These are phyloP conservation scores for Semicossyphus pulcher DNA, from an alignment of 2,113 vertebrate species.

Conservation along the genomic window DNA sequence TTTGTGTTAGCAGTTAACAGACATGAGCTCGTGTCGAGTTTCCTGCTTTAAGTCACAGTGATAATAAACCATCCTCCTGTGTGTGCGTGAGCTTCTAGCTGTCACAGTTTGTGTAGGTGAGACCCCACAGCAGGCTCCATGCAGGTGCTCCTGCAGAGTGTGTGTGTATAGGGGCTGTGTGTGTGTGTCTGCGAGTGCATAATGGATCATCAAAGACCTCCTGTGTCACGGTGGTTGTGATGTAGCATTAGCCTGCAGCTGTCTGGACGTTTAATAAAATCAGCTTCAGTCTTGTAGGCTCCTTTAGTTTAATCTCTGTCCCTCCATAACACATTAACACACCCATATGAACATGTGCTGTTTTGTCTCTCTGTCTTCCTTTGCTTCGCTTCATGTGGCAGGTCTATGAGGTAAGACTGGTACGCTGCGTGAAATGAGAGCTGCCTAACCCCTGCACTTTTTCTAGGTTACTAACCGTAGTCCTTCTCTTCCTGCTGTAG, in stretches of 20 bases:
- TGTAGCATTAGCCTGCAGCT: constrained; percentile 47
- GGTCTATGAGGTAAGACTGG: constrained; percentile 98
- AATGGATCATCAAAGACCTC: constrained; percentile 38
- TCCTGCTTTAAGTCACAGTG: constrained; percentile 48
- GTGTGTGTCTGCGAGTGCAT: constrained; percentile 26
- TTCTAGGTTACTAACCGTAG: constrained; percentile 71
- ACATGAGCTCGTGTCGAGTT: constrained; percentile 22
- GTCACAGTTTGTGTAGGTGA: constrained; percentile 45
- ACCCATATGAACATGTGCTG: constrained; percentile 76
- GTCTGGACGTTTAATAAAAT: constrained; percentile 15
- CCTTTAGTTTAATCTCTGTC: constrained; percentile 19
- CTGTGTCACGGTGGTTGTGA: constrained; percentile 33
- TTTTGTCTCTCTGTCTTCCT: constrained; percentile 82
- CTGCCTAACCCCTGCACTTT: constrained; percentile 73
- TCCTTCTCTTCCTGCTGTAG: constrained; percentile 23
- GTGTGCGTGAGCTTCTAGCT: constrained; percentile 28
- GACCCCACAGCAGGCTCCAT: constrained; percentile 49
- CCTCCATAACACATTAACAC: constrained; percentile 48
- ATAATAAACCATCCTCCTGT: constrained; percentile 37
- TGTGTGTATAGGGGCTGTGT: constrained; percentile 44
- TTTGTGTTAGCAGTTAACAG: constrained; percentile 31
- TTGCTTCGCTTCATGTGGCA: constrained; percentile 91
- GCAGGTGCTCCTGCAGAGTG: constrained; percentile 48
- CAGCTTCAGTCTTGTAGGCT: not conserved
- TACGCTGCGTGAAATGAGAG: constrained; percentile 65